These are phyloP conservation scores for Cylindroiulus punctatus DNA, from an alignment of 2,888 invertebrate species.

Conservation along the genomic window DNA sequence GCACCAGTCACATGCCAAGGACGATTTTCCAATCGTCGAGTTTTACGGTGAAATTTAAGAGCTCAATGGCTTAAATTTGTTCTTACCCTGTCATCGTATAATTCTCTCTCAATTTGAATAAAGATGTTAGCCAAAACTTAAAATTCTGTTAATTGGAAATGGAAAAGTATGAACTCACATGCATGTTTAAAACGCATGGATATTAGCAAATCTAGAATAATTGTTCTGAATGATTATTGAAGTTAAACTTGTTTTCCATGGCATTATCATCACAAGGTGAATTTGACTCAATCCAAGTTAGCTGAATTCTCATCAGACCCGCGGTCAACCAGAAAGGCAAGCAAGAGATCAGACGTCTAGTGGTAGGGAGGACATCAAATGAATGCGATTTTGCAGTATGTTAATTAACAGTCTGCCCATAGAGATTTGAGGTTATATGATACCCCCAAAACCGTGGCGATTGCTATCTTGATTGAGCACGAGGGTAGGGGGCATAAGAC, in stretches of 20 bases:
- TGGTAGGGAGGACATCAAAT: neutral
- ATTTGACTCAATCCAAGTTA: no score
- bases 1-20: neutral
- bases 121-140: neutral
- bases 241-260: no score
- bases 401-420: conserved; percentile 7
- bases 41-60: neutral
- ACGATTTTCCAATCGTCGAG: neutral
- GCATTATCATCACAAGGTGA: no score
- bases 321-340: neutral
- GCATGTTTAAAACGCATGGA: no score
- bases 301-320: neutral
- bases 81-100: neutral
- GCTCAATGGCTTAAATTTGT: neutral
- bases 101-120: neutral
- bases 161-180: no score
- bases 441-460: conserved; percentile 21
- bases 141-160: neutral
- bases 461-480: neutral
- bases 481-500: neutral
- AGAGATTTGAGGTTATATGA: conserved; percentile 7
- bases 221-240: no score
- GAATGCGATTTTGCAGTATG: neutral
- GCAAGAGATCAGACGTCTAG: neutral
- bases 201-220: no score